Base-by-base conservation (phyloP, 1,140 invertebrate genomes). In the Triops longicaudatus region DNA sequence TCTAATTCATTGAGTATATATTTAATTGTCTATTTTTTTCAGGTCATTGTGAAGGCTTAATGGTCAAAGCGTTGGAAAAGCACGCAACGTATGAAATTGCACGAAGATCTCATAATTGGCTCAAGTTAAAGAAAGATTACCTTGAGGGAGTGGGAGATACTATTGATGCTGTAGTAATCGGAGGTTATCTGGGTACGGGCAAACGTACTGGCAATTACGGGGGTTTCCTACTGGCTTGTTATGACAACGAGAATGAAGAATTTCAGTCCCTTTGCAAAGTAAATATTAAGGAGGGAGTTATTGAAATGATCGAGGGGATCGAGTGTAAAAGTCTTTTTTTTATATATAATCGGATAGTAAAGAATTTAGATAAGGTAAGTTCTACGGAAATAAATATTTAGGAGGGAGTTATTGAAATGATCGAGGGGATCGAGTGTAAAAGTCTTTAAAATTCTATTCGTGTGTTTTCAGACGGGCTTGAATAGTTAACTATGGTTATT, bases 111-210 rank as follows among this genome's bases (percentile, higher is more conserved):
- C 90, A 92, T 78, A 99, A 98, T 85, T 99, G 97, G 97, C 85
- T 98, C 2, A 99, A 99, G 88, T 83, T 99, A 72, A 99, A 99
- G 84, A 99, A 99, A 83, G 97, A 98, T 87, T 98, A 99, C 86
- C 85, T 99, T 77, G 95, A 98, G 41, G 95, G 95, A 72, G 91
- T 95, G 17, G 96, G 96, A 0, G 96, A 98, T 84, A 98, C 94
- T 0, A 73, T 91, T 10, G 90, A 90, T 83, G 81, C 90, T 9
- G 95, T 99, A 7, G 96, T 99, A 0, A 92, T 99, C 77, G 98
- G 98, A 78, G 98, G 92, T 0, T 99, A 95, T 85, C 85, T 90
- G 63, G 98, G 98, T 0, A 93, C 93, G 81, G 98, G 98, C 5
- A 98, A 98, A 85, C 87, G 98, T 78, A 93, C 95, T 4, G 98